Evolutionary conservation across 1,140 invertebrate species (phyloP).

Genomic region (Chironomus tepperi): DNA sequence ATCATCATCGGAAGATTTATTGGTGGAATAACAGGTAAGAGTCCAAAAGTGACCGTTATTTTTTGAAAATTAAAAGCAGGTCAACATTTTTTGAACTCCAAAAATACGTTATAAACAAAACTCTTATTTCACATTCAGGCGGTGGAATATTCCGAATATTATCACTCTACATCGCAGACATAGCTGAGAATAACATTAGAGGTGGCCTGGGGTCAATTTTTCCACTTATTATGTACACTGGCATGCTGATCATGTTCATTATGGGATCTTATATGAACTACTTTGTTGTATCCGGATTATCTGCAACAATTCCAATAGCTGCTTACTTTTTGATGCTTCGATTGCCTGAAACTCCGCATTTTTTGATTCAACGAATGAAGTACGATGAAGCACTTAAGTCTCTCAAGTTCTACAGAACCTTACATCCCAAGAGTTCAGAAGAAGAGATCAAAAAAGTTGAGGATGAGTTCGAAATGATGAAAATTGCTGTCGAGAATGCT

Average conservation of each 20-base stretch:
- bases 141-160: slow-evolving; percentile 34
- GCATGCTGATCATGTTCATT: slow-evolving; percentile 33
- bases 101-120: no score
- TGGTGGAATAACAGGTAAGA: slow-evolving; percentile 38
- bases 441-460: slow-evolving; percentile 27
- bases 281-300: slow-evolving; percentile 32
- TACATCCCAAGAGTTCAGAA: slow-evolving; percentile 27
- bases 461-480: neutral
- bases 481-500: slow-evolving; percentile 24
- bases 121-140: slow-evolving; percentile 25
- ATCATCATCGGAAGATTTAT: slow-evolving; percentile 33
- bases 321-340: slow-evolving; percentile 30
- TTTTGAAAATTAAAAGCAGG: no score
- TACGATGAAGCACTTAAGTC: slow-evolving; percentile 30
- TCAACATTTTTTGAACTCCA: no score
- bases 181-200: slow-evolving; percentile 35
- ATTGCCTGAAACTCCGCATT: slow-evolving; percentile 35
- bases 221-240: slow-evolving; percentile 32
- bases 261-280: slow-evolving; percentile 33
- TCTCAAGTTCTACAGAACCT: slow-evolving; percentile 31
- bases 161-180: slow-evolving; percentile 35
- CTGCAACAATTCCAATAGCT: slow-evolving; percentile 31
- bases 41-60: no score
- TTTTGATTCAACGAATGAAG: slow-evolving; percentile 30
- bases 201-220: slow-evolving; percentile 33